These are phyloP conservation scores for Camponotus fellah DNA, from an alignment of 2,888 invertebrate species.

Conservation along the genomic window DNA sequence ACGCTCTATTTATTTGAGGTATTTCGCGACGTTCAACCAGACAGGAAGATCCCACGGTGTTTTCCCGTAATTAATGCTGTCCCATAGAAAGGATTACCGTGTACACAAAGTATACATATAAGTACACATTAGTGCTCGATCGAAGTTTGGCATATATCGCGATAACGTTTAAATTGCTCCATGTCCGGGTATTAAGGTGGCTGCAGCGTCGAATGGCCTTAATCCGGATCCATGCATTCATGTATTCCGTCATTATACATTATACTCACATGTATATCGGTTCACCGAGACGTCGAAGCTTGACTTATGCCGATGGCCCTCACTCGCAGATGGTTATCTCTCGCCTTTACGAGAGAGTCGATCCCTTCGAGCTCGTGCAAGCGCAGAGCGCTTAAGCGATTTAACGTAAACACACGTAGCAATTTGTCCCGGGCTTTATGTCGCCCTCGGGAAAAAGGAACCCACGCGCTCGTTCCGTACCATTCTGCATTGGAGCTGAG, in stretches of 20 bases:
- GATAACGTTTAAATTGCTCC: slow-evolving; percentile 56
- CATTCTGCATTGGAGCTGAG: neutral
- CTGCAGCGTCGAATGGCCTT: slow-evolving; percentile 56
- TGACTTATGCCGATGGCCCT: slow-evolving; percentile 66
- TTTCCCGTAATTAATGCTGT: slow-evolving; percentile 66
- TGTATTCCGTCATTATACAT: slow-evolving; percentile 41
- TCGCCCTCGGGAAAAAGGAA: slow-evolving; percentile 65
- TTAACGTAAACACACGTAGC: slow-evolving; percentile 75
- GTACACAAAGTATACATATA: slow-evolving; percentile 48
- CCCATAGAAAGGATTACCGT: slow-evolving; percentile 61
- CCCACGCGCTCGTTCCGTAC: slow-evolving; percentile 58
- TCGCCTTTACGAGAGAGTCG: slow-evolving; percentile 64
- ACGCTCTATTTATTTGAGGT: slow-evolving; percentile 38
- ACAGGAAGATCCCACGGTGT: slow-evolving; percentile 39
- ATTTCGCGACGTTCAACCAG: slow-evolving; percentile 11
- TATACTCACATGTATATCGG: slow-evolving; percentile 47
- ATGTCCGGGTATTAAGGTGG: slow-evolving; percentile 41
- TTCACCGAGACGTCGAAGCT: slow-evolving; percentile 61
- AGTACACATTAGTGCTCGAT: slow-evolving; percentile 35
- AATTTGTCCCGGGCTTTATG: slow-evolving; percentile 72
- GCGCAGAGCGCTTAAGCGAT: slow-evolving; percentile 66
- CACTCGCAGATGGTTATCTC: slow-evolving; percentile 66
- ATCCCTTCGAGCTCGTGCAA: slow-evolving; percentile 52
- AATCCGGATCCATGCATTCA: slow-evolving; percentile 62
- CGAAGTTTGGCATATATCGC: slow-evolving; percentile 45